These are phyloP conservation scores for Cheirogaleus medius DNA, from an alignment of 2,113 vertebrate species.

Conservation along the genomic window DNA sequence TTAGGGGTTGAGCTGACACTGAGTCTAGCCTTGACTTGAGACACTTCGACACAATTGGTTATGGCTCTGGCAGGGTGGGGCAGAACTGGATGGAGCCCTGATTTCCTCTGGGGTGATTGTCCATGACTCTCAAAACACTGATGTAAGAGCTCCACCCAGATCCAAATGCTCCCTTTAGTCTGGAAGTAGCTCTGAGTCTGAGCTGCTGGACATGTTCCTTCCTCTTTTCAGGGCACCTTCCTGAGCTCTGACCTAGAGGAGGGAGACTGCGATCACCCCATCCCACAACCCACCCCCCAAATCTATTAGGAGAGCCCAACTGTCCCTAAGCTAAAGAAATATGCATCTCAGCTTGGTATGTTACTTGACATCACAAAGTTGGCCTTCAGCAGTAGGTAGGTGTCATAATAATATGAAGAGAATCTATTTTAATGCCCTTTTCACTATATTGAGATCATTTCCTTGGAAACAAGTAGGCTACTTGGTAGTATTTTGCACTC, in stretches of 20 bases:
- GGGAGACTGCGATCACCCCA: not conserved
- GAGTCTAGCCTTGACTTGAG: slow-evolving; percentile 24
- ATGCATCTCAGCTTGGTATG: not conserved
- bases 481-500: not conserved
- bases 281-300: not conserved
- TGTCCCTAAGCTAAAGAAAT: not conserved
- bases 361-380: not conserved
- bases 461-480: not conserved
- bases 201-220: not conserved
- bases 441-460: not conserved
- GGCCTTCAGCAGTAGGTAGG: not conserved
- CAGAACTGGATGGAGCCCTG: not conserved
- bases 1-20: not conserved
- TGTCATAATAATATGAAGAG: not conserved
- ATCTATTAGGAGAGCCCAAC: not conserved
- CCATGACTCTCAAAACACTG: not conserved
- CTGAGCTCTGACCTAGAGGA: not conserved
- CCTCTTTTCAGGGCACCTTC: not conserved
- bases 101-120: not conserved
- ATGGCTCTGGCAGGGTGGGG: not conserved
- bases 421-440: not conserved
- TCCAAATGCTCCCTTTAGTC: not conserved
- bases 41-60: not conserved
- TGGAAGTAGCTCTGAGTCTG: not conserved
- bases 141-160: not conserved